phyloP scores from a whole-genome alignment of 2,797 vertebrate species.

The Zalophus californianus region DNA sequence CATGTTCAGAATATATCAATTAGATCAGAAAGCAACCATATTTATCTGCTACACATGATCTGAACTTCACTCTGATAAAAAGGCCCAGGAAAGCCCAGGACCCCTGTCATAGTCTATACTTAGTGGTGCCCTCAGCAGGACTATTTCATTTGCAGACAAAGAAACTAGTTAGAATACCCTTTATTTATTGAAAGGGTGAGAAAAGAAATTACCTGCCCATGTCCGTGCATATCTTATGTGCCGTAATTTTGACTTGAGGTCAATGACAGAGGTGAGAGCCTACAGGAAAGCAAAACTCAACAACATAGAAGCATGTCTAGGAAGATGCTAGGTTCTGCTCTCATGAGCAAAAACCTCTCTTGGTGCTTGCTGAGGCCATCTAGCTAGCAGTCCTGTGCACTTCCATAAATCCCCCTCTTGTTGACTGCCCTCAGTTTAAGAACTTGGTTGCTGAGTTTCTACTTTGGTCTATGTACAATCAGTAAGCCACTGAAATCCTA shows the following conservation, averaged over 20 bases:
- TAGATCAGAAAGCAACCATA: neutral
- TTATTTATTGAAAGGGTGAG: neutral
- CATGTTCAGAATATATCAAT: neutral
- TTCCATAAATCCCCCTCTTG: neutral
- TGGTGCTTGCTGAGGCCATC: accelerated
- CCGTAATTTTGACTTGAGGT: constrained; percentile 3
- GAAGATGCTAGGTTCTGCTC: neutral
- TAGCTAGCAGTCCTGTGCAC: neutral
- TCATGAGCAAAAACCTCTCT: neutral
- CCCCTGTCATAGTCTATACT: neutral
- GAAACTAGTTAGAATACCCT: neutral
- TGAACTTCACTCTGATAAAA: neutral
- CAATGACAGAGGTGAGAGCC: neutral
- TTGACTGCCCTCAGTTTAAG: neutral
- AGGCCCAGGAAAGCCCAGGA: neutral
- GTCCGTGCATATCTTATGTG: neutral
- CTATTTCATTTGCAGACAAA: constrained; percentile 24
- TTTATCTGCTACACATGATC: neutral
- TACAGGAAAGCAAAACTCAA: neutral
- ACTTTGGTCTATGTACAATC: neutral
- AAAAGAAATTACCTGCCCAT: neutral
- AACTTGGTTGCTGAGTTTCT: neutral
- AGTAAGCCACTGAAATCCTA: neutral
- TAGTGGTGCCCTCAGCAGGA: neutral
- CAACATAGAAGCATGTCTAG: neutral